These are phyloP conservation scores for Caenorhabditis sp. DNA, from an alignment of 2,888 invertebrate genomes.

Conservation along the genomic window DNA sequence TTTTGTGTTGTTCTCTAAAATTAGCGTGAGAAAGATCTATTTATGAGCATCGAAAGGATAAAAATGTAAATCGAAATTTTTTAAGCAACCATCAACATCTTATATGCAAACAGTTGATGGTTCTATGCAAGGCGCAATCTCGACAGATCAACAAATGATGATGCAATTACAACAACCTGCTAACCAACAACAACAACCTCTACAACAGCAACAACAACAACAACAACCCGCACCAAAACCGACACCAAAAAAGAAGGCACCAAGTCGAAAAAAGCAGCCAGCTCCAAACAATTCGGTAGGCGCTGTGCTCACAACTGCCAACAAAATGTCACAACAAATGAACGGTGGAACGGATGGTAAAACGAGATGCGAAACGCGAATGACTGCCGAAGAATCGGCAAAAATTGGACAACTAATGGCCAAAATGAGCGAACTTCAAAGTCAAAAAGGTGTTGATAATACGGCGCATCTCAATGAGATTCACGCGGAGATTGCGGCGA, in stretches of 20 bases:
- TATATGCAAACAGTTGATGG: conserved; percentile 18
- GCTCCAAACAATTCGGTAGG: conserved; percentile 14
- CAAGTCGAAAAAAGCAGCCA: conserved; percentile 9
- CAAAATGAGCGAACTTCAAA: background rate
- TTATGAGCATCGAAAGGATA: too few relatives aligned
- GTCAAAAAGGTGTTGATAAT: conserved; percentile 2
- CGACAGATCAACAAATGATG: background rate
- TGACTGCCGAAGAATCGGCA: conserved; percentile 13
- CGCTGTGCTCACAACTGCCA: conserved; percentile 17
- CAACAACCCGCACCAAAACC: background rate
- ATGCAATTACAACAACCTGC: background rate
- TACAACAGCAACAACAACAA: background rate
- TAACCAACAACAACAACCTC: background rate
- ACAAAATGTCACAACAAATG: conserved; percentile 15
- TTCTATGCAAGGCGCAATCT: background rate
- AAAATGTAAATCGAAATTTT: too few relatives aligned
- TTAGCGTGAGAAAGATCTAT: too few relatives aligned
- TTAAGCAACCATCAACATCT: conserved; percentile 1
- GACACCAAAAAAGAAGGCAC: conserved; percentile 3
- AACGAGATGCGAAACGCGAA: conserved; percentile 9
- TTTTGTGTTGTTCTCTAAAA: too few relatives aligned
- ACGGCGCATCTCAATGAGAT: background rate
- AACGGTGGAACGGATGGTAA: background rate
- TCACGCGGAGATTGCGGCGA: background rate
- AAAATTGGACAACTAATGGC: conserved; percentile 6